Evolutionary conservation across 1,140 invertebrate genomes (phyloP).

Genomic region (Drosophila funebris): DNA sequence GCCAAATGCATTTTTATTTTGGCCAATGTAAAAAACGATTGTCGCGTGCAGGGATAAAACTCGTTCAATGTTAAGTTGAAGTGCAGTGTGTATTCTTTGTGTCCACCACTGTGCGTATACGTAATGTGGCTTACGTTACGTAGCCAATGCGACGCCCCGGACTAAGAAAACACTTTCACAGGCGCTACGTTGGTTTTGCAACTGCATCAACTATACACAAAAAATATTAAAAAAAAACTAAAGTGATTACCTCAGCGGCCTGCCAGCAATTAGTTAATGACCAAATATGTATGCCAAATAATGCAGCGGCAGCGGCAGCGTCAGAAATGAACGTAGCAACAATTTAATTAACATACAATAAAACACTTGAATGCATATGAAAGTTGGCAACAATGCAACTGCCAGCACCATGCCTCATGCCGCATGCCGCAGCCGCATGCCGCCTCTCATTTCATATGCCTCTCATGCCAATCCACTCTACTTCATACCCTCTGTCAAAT

Average conservation of each 20-base stretch:
- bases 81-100: constrained; percentile 37
- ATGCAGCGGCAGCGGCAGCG: constrained; percentile 47
- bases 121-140: constrained; percentile 49
- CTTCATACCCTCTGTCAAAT: constrained; percentile 5
- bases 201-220: constrained; percentile 7
- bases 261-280: constrained; percentile 75
- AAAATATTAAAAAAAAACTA: no score
- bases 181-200: constrained; percentile 24
- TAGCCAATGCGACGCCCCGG: constrained; percentile 28
- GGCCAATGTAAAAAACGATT: constrained; percentile 5
- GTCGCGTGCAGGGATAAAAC: constrained; percentile 61
- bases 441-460: constrained; percentile 7
- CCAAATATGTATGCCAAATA: constrained; percentile 78
- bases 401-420: constrained; percentile 16
- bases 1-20: constrained; percentile 19
- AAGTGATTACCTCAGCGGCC: constrained; percentile 66
- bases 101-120: constrained; percentile 69
- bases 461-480: constrained; percentile 2
- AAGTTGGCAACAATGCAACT: constrained; percentile 55
- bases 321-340: constrained; percentile 48
- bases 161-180: constrained; percentile 56
- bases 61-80: constrained; percentile 75
- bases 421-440: constrained; percentile 23
- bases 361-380: constrained; percentile 68
- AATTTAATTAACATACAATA: constrained; percentile 76